Conservation (phyloP, 1,140 invertebrate genomes). For the Conopomorpha cramerella region DNA sequence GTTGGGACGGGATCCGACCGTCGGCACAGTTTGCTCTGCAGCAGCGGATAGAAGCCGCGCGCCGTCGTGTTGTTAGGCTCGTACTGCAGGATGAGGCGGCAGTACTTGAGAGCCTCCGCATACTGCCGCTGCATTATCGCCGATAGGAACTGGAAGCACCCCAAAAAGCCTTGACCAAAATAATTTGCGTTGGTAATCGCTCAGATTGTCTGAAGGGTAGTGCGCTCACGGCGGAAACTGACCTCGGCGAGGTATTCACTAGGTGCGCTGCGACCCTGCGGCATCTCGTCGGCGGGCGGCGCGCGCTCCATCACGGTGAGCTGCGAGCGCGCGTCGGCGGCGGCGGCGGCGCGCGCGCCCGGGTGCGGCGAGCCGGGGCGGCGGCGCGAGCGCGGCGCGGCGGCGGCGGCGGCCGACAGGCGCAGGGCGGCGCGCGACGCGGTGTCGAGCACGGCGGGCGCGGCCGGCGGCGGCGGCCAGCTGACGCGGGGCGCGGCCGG, state of each 20-base stretch:
- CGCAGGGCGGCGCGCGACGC: no score
- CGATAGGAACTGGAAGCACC: constrained; percentile 65
- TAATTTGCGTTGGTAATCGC: no score
- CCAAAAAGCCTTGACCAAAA: no score
- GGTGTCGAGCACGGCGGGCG: not conserved
- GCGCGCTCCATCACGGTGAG: constrained; percentile 4
- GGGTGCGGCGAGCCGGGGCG: no score
- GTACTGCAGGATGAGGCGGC: constrained; percentile 74
- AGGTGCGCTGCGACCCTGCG: constrained; percentile 72
- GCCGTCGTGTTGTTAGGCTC: constrained; percentile 74
- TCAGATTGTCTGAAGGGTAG: no score
- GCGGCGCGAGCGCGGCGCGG: no score
- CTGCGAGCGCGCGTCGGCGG: constrained; percentile 1
- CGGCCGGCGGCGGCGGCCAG: not conserved
- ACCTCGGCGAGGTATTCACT: constrained; percentile 75
- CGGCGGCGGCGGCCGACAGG: constrained; percentile 12
- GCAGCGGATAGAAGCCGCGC: constrained; percentile 73
- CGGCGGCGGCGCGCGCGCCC: constrained; percentile 15
- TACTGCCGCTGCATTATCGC: constrained; percentile 76
- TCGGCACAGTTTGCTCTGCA: constrained; percentile 68
- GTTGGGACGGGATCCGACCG: no score
- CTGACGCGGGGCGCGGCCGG: constrained; percentile 3
- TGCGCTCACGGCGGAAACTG: no score
- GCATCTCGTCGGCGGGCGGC: constrained; percentile 13
- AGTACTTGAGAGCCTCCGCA: constrained; percentile 73